phyloP scores from a whole-genome alignment of 2,113 vertebrate species.

The Noctilio leporinus region DNA sequence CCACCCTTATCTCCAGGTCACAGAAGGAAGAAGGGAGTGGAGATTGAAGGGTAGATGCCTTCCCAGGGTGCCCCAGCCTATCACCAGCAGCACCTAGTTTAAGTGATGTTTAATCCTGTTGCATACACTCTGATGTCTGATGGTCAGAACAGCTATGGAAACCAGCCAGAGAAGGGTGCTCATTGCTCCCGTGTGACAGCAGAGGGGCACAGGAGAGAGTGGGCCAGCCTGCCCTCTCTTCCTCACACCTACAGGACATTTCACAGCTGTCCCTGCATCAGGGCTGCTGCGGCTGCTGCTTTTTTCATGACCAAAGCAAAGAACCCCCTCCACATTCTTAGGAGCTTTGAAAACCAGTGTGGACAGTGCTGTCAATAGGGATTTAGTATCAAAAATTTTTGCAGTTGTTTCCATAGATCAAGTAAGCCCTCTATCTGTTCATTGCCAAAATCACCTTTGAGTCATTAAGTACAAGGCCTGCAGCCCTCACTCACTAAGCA shows the following conservation, averaged over 20 bases:
- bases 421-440: neutral
- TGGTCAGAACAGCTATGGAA: neutral
- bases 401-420: neutral
- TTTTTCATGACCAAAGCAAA: neutral
- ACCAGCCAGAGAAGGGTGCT: neutral
- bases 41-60: neutral
- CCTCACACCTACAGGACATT: fast-evolving
- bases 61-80: neutral
- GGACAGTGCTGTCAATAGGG: neutral
- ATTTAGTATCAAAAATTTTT: neutral
- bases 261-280: neutral
- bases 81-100: neutral
- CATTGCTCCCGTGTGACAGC: neutral
- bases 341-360: neutral
- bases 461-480: neutral
- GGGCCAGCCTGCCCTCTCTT: neutral
- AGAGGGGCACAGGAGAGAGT: neutral
- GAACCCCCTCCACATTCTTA: neutral
- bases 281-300: neutral
- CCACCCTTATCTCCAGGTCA: neutral
- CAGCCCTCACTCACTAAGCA: neutral
- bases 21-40: neutral
- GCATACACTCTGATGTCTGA: neutral
- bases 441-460: neutral
- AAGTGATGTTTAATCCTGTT: neutral